Conservation (phyloP, 37 sponge, comb jelly and placozoan species). For the Cladorhizidae sp. region DNA sequence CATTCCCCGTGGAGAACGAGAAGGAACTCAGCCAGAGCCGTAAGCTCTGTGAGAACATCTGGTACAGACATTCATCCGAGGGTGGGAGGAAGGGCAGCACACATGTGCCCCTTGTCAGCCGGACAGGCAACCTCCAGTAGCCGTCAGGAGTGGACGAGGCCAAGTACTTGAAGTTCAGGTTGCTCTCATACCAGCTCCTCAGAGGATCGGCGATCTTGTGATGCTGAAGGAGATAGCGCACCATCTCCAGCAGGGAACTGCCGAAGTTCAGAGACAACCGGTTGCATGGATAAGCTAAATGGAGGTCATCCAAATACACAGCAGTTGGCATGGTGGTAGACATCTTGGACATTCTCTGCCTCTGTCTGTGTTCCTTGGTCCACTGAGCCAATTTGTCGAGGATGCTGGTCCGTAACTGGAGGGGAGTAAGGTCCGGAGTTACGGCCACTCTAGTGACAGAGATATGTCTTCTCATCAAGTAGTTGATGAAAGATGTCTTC, state of each 20-base stretch:
- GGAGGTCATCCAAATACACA: constrained; percentile 72
- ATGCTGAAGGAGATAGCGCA: constrained; percentile 18
- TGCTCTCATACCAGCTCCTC: constrained; percentile 17
- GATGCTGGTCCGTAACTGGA: constrained; percentile 31
- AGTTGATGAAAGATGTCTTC: constrained; percentile 55
- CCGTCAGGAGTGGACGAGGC: constrained; percentile 23
- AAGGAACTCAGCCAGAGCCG: constrained; percentile 36
- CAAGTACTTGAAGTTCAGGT: constrained; percentile 27
- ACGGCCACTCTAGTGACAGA: constrained; percentile 27
- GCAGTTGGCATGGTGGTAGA: neutral
- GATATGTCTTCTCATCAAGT: constrained; percentile 6
- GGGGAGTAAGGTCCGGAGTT: constrained; percentile 11
- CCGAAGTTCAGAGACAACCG: neutral
- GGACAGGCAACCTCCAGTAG: constrained; percentile 8
- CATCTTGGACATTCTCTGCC: neutral
- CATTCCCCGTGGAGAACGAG: constrained; percentile 19
- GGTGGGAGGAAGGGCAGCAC: constrained; percentile 53
- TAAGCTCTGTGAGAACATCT: constrained; percentile 32
- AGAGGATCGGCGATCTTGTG: constrained; percentile 11
- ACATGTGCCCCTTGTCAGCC: constrained; percentile 21
- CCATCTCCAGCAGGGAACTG: constrained; percentile 13
- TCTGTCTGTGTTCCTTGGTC: constrained; percentile 19
- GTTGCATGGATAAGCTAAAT: constrained; percentile 14
- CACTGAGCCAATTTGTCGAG: constrained; percentile 9
- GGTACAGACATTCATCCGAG: constrained; percentile 33